Conservation (phyloP, 2,113 vertebrate genomes). For the Perccottus glenii region DNA sequence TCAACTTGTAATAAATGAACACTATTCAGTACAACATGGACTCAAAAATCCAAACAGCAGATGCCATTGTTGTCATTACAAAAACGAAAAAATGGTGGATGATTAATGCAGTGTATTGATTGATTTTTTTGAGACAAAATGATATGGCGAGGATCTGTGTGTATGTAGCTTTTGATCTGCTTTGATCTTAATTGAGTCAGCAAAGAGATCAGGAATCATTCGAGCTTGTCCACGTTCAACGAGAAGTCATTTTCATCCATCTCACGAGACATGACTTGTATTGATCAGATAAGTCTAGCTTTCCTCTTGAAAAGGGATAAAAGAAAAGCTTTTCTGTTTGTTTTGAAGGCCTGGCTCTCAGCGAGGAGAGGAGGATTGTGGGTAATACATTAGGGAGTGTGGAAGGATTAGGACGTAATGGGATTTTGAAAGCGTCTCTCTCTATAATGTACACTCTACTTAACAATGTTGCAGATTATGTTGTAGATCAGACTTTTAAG, state of each 20-base stretch:
- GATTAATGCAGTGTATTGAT: no score
- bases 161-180: conserved; percentile 44
- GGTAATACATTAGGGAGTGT: conserved; percentile 83
- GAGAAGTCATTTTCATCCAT: conserved; percentile 53
- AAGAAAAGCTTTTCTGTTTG: conserved; percentile 82
- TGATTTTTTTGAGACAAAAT: not conserved
- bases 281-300: conserved; percentile 74
- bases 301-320: conserved; percentile 76
- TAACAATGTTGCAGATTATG: conserved; percentile 84
- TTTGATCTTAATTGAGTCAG: conserved; percentile 63
- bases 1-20: no score
- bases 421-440: conserved; percentile 82
- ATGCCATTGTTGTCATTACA: no score
- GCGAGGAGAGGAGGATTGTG: conserved; percentile 67
- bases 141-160: conserved; percentile 23
- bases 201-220: conserved; percentile 55
- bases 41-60: no score
- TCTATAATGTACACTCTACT: conserved; percentile 83
- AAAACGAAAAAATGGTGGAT: no score
- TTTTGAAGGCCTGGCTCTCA: conserved; percentile 70
- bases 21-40: no score
- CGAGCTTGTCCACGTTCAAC: conserved; percentile 41
- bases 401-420: conserved; percentile 83
- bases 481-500: conserved; percentile 83
- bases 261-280: conserved; percentile 69